Percentiles rank a stretch among this genome's conserved stretches.
Conservation (phyloP, 2,888 invertebrate genomes). For the Kuschelorhynchus macadamiae region DNA sequence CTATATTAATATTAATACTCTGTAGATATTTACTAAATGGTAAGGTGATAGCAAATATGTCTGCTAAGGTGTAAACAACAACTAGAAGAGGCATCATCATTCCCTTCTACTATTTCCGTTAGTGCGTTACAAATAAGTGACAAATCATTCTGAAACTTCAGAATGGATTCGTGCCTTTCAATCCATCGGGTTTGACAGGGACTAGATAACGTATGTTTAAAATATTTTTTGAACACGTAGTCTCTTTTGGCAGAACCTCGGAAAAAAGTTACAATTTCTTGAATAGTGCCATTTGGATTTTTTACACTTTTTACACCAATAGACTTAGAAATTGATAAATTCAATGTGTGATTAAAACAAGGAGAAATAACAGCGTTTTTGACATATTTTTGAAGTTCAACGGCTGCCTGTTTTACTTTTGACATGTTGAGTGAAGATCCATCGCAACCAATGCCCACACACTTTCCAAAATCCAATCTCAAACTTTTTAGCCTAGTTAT, state of each 20-base stretch:
- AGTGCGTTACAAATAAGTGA: not conserved
- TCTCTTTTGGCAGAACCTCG: slow-evolving; percentile 15
- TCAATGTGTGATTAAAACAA: slow-evolving; percentile 23
- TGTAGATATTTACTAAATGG: no score
- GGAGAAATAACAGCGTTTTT: slow-evolving; percentile 23
- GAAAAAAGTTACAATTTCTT: slow-evolving; percentile 23
- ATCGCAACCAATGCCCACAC: slow-evolving; percentile 32
- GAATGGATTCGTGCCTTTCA: slow-evolving; percentile 20
- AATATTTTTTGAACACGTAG: slow-evolving; percentile 18
- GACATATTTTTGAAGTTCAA: slow-evolving; percentile 23
- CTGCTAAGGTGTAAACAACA: no score
- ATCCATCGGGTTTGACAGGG: slow-evolving; percentile 23
- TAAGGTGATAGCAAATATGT: no score
- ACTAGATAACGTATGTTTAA: slow-evolving; percentile 13
- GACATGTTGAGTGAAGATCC: slow-evolving; percentile 18
- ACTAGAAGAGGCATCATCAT: no score
- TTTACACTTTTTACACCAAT: slow-evolving; percentile 15
- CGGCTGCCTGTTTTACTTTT: slow-evolving; percentile 20
- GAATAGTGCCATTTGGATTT: slow-evolving; percentile 28
- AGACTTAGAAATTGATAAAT: slow-evolving; percentile 31
- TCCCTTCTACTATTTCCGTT: no score
- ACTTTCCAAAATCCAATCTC: slow-evolving; percentile 23
- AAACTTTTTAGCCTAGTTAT: slow-evolving; percentile 18
- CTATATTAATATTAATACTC: no score
- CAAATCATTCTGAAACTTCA: slow-evolving; percentile 14